Evolutionary conservation across 2,113 vertebrate genomes (phyloP).

Genomic region (Garra rufa): DNA sequence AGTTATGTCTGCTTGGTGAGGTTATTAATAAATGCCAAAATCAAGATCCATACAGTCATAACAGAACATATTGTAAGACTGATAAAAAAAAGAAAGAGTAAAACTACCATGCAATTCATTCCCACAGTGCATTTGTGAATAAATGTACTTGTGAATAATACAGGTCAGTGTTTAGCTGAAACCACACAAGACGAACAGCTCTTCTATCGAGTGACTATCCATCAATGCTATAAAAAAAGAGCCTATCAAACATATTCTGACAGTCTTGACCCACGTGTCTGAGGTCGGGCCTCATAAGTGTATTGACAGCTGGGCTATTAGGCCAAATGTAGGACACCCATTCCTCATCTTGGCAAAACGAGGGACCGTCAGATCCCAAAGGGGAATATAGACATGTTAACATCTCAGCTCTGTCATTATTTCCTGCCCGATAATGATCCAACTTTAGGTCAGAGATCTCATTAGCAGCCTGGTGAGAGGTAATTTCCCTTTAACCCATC

Average conservation of each 20-base stretch:
- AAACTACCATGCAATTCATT: background rate
- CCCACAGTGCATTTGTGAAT: background rate
- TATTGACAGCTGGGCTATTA: constrained; percentile 40
- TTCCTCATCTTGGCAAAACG: constrained; percentile 51
- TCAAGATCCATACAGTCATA: background rate
- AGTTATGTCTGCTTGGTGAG: background rate
- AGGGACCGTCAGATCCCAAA: constrained; percentile 55
- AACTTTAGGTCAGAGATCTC: constrained; percentile 46
- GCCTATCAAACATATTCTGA: constrained; percentile 33
- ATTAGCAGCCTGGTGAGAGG: constrained; percentile 40
- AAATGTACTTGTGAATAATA: background rate
- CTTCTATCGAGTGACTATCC: constrained; percentile 48
- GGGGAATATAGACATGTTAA: constrained; percentile 57
- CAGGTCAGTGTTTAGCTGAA: background rate
- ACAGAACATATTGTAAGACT: background rate
- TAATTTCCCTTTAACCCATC: constrained; percentile 43
- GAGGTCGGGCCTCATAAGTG: constrained; percentile 42
- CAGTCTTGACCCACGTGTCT: constrained; percentile 51
- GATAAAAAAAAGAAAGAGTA: background rate
- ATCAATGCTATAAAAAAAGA: constrained; percentile 61
- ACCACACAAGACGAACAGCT: background rate
- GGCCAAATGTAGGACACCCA: constrained; percentile 31
- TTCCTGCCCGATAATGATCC: constrained; percentile 60
- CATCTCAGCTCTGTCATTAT: constrained; percentile 56
- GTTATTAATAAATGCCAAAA: background rate